Evolutionary conservation across 1,140 invertebrate genomes (phyloP).

Genomic region (Pemphigus obesinymphae): DNA sequence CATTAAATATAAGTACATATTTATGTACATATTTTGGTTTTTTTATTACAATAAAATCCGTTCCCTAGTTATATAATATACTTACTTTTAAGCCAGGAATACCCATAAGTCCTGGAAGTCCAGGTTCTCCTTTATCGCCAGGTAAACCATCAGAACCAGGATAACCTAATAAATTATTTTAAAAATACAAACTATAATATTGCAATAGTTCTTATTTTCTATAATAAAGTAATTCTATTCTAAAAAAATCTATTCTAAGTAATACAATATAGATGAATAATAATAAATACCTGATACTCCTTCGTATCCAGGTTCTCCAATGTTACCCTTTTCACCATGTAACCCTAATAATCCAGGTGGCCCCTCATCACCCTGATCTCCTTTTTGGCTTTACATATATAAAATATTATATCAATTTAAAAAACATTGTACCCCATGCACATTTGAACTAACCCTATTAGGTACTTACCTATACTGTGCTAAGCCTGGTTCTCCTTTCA

Average conservation of each 20-base stretch:
- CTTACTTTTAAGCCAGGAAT: slow-evolving; percentile 49
- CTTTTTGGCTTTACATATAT: slow-evolving; percentile 43
- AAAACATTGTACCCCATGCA: neutral
- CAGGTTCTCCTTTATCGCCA: slow-evolving; percentile 57
- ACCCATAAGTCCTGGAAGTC: slow-evolving; percentile 56
- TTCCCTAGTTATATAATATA: neutral
- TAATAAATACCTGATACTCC: slow-evolving; percentile 55
- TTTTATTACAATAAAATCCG: too few species aligned
- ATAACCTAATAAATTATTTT: slow-evolving; percentile 52
- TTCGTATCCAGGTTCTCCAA: slow-evolving; percentile 51
- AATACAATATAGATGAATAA: neutral
- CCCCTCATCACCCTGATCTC: slow-evolving; percentile 50
- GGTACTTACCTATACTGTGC: slow-evolving; percentile 38
- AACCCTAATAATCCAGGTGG: slow-evolving; percentile 52
- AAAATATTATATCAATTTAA: neutral
- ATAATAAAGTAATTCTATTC: too few species aligned
- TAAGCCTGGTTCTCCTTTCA: slow-evolving; percentile 51
- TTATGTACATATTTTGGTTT: too few species aligned
- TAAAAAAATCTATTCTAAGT: neutral
- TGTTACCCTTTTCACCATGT: slow-evolving; percentile 55
- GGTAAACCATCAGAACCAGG: slow-evolving; percentile 58
- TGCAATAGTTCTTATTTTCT: too few species aligned
- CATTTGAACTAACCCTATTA: neutral
- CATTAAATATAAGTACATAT: too few species aligned
- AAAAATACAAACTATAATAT: slow-evolving; percentile 45